phyloP scores from a whole-genome alignment of 2,797 vertebrate genomes.

The Tachyglossus aculeatus region DNA sequence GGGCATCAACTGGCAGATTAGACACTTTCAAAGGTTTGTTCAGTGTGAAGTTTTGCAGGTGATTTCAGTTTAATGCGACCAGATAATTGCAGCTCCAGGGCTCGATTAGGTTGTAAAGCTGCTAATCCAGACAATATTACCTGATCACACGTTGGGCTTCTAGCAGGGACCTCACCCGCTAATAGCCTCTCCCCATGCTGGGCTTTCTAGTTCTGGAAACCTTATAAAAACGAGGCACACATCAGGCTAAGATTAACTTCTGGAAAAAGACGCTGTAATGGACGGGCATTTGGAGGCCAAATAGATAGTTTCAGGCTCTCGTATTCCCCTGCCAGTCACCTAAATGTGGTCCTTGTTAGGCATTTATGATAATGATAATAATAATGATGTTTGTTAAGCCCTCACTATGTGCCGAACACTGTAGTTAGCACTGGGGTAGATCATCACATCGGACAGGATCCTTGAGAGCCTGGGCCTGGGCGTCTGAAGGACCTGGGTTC shows the following conservation, averaged over 20 bases:
- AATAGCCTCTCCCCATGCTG: slow-evolving; percentile 59
- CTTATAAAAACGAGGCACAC: slow-evolving; percentile 50
- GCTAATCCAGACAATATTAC: slow-evolving; percentile 75
- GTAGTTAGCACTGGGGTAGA: no score
- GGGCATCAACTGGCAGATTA: slow-evolving; percentile 58
- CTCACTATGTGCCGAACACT: no score
- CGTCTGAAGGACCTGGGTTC: no score
- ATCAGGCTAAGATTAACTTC: slow-evolving; percentile 34
- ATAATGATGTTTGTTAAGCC: no score
- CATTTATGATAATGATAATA: no score
- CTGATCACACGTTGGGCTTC: slow-evolving; percentile 64
- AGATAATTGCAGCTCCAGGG: slow-evolving; percentile 78
- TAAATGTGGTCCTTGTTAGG: no score
- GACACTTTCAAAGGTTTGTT: slow-evolving; percentile 63
- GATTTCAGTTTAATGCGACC: slow-evolving; percentile 75
- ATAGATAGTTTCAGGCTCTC: no score
- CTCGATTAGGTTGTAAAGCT: slow-evolving; percentile 70
- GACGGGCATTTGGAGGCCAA: no score
- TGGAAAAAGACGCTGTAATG: slow-evolving; percentile 18
- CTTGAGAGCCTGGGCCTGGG: no score
- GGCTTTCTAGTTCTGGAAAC: slow-evolving; percentile 36
- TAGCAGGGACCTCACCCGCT: slow-evolving; percentile 66
- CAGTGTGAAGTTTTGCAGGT: slow-evolving; percentile 71
- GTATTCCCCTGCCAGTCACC: no score
- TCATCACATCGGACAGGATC: no score